Base-by-base conservation (phyloP, 35 echinoderm and acorn worm genomes). In the Lytechinus pictus region DNA sequence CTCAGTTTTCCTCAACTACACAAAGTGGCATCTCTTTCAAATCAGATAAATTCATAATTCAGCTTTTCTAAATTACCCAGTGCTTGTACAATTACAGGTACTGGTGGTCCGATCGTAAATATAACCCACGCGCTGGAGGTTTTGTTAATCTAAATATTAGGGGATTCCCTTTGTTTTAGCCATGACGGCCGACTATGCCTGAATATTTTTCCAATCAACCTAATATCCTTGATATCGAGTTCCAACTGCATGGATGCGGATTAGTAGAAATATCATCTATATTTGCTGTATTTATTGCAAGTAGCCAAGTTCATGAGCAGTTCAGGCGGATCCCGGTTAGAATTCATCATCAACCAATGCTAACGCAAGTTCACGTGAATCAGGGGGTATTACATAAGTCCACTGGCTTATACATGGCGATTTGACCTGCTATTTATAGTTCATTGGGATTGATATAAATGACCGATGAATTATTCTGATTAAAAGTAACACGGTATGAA, bases 11-110 rank as follows among this genome's bases (percentile, higher is more conserved):
- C 19, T 79, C 66, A 19, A 79, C 16, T 24, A 4, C 66, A 79
- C 66, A 79, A 58, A 79, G 19, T 79, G 4, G 19, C 33, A 44
- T 79, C n/a, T 19, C 66, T 79, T n/a, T 24, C 66, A 79, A n/a
- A 79, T 79, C 66, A 79, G 66, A 24, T 79, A 79, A 79, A 79
- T 79, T 79, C 66, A 79, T 79, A 79, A 79, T n/a, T 14, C 66
- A 79, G 66, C 66, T 79, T 79, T 79, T 79, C 66, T 79, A 27
- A 79, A 79, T 79, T 79, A 79, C 19, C n/a, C 66, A 24, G 66
- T 79, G 66, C 66, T 24, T 24, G 66, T n/a, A 79, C 16, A 79
- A 79, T 79, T 79, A 16, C 6, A 24, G 19, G 14, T 79, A 79
- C 16, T 79, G 66, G 19, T 24, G 0, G 66, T 79, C 19, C 16